A percentile compares a stretch with the other conserved stretches of the same genome.
These are phyloP conservation scores for Malacoctenus gilli DNA, from an alignment of 2,797 vertebrate genomes.

Conservation along the genomic window DNA sequence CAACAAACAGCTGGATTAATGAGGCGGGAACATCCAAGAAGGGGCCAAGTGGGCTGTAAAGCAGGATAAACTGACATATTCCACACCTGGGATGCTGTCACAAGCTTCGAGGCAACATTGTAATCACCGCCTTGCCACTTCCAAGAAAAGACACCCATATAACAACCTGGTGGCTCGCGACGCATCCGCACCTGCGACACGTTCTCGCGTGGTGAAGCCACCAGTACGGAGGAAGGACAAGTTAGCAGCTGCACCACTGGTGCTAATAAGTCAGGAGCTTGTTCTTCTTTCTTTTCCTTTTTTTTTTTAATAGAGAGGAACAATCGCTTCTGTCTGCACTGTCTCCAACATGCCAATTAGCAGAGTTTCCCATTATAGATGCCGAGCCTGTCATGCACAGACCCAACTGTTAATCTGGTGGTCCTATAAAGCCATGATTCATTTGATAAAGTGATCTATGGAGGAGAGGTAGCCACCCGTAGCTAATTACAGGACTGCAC, in stretches of 20 bases:
- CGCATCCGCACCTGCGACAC: constrained; percentile 26
- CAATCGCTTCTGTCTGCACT: neutral
- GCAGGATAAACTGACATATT: constrained; percentile 1
- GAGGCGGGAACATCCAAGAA: neutral
- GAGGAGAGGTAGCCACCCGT: constrained; percentile 5
- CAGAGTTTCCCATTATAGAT: constrained; percentile 1
- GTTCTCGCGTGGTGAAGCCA: constrained; percentile 12
- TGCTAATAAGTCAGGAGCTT: neutral
- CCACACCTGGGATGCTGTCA: constrained; percentile 13
- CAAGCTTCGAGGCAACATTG: constrained; percentile 16
- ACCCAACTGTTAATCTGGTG: constrained; percentile 12
- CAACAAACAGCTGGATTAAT: constrained; percentile 17
- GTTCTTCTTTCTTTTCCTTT: neutral
- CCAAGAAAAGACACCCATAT: constrained; percentile 3
- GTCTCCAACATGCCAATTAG: too few species aligned
- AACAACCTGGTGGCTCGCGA: constrained; percentile 14
- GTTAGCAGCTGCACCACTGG: constrained; percentile 15
- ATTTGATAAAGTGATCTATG: constrained; percentile 41
- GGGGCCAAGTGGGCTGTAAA: constrained; percentile 15
- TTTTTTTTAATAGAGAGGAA: constrained; percentile 13
- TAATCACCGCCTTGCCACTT: neutral
- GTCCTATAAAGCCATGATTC: constrained; percentile 12
- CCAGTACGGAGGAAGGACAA: constrained; percentile 9
- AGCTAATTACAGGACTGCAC: constrained; percentile 30
- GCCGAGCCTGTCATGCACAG: neutral